phyloP scores from a whole-genome alignment of 37 sponge, comb jelly and placozoan species.

The Agelas oroides region DNA sequence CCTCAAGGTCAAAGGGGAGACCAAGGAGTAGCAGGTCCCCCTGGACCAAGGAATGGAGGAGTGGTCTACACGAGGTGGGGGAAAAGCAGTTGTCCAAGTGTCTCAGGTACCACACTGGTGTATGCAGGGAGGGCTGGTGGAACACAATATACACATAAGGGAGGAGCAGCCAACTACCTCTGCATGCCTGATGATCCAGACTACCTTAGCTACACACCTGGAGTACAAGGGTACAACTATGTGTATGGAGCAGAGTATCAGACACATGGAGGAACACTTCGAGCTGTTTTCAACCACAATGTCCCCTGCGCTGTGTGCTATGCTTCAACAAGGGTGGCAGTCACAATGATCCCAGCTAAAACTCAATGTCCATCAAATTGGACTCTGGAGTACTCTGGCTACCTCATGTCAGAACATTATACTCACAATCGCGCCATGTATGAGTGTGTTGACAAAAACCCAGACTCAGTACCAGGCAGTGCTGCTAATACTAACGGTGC shows the following conservation, averaged over 20 bases:
- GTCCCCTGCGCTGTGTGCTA: constrained; percentile 54
- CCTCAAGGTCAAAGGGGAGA: constrained; percentile 4
- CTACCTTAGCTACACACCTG: constrained; percentile 20
- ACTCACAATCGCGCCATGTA: constrained; percentile 11
- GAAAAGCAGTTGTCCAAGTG: constrained; percentile 32
- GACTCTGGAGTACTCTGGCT: constrained; percentile 54
- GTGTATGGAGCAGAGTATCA: constrained; percentile 50
- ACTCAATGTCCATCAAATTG: constrained; percentile 27
- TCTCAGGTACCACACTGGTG: constrained; percentile 28
- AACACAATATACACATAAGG: not conserved
- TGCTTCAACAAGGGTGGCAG: not conserved
- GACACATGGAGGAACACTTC: not conserved
- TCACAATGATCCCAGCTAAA: constrained; percentile 36
- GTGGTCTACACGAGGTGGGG: constrained; percentile 49
- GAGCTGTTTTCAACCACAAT: not conserved
- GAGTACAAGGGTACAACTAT: constrained; percentile 11
- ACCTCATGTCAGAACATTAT: constrained; percentile 11
- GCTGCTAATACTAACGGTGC: constrained; percentile 27
- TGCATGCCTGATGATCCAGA: constrained; percentile 21
- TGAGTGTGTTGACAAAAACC: constrained; percentile 46
- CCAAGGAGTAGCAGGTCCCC: constrained; percentile 14
- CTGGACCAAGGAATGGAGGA: constrained; percentile 20
- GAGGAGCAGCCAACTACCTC: constrained; percentile 35
- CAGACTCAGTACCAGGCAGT: constrained; percentile 20
- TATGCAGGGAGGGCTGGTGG: constrained; percentile 35